These are phyloP conservation scores for Conus ventricosus DNA, from an alignment of 1,140 invertebrate genomes.

Conservation along the genomic window DNA sequence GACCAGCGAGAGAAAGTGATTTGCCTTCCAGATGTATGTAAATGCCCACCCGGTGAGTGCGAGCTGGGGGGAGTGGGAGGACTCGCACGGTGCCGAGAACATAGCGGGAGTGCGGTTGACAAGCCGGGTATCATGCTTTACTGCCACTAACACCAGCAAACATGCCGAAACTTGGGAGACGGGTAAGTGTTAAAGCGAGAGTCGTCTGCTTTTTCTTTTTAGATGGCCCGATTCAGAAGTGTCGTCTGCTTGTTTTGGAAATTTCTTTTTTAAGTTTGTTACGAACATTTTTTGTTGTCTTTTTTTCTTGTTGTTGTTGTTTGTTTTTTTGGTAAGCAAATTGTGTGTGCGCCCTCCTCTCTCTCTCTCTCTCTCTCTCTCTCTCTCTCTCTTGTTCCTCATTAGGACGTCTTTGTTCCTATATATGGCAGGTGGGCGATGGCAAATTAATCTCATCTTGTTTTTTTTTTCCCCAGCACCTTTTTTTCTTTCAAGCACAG, in stretches of 20 bases:
- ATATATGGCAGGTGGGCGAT: no score
- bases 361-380: not conserved
- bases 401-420: not conserved
- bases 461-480: no score
- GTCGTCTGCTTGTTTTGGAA: no score
- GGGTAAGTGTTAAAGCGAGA: not conserved
- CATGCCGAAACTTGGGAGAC: constrained; percentile 9
- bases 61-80: not conserved
- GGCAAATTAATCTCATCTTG: no score
- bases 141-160: not conserved
- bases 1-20: not conserved
- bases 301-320: not conserved
- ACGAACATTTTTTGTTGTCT: not conserved
- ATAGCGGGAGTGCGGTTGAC: not conserved
- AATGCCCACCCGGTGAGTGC: not conserved
- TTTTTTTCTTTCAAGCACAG: no score
- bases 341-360: no score
- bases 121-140: not conserved
- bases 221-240: no score
- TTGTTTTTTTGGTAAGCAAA: not conserved
- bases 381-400: not conserved
- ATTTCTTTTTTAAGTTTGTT: not conserved
- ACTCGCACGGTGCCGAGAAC: not conserved
- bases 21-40: not conserved
- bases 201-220: not conserved